A percentile compares a stretch with the other conserved stretches of the same genome.
phyloP scores from a whole-genome alignment of 2,888 invertebrate genomes.

The Eupelmus urozonus region DNA sequence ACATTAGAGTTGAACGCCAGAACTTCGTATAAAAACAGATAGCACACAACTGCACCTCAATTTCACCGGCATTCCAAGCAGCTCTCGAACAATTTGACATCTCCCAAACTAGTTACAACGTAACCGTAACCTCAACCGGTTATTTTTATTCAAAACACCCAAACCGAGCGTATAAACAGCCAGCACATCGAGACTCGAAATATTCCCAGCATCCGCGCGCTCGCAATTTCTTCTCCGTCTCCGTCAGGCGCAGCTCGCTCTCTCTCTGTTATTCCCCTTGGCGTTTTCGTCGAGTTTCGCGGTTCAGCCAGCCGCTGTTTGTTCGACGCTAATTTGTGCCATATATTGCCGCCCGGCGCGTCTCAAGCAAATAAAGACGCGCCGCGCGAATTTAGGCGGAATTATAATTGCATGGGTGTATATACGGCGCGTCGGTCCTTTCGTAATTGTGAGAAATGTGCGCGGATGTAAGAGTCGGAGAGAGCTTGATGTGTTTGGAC shows the following conservation, averaged over 20 bases:
- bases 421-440: not conserved
- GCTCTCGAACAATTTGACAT: too few species aligned
- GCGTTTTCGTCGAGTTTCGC: slow-evolving; percentile 4
- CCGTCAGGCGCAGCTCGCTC: not conserved
- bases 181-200: too few species aligned
- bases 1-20: too few species aligned
- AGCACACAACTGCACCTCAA: too few species aligned
- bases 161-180: too few species aligned
- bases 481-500: too few species aligned
- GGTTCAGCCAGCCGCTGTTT: not conserved
- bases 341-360: not conserved
- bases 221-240: slow-evolving; percentile 12
- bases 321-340: slow-evolving; percentile 19
- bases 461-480: too few species aligned
- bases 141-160: too few species aligned
- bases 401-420: not conserved
- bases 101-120: too few species aligned
- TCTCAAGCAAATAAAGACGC: slow-evolving; percentile 19
- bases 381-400: not conserved
- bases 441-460: not conserved
- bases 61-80: too few species aligned
- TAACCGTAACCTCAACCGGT: too few species aligned
- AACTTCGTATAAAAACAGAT: too few species aligned
- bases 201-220: not conserved
- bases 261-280: not conserved